Evolutionary conservation across 2,888 invertebrate species (phyloP).

Genomic region (Meta bourneti): DNA sequence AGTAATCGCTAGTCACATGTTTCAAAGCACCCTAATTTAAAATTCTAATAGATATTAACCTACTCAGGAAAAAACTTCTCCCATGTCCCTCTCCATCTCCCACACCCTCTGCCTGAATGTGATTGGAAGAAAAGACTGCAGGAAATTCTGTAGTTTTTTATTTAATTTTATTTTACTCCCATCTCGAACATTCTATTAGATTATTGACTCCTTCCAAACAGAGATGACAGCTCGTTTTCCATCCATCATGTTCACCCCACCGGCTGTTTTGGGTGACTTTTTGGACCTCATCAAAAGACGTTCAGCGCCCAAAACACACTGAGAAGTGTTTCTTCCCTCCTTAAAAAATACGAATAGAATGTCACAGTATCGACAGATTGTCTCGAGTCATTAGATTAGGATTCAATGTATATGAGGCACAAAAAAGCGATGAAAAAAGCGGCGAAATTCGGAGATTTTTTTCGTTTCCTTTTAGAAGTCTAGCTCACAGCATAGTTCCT

Average conservation of each 20-base stretch:
- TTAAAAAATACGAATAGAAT: constrained; percentile 35
- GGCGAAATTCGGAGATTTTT: background rate
- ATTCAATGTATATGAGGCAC: constrained; percentile 35
- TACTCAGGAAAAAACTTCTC: constrained; percentile 18
- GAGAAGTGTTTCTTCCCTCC: background rate
- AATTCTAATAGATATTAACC: constrained; percentile 56
- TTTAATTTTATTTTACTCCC: constrained; percentile 20
- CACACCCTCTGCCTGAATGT: background rate
- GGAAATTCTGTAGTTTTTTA: background rate
- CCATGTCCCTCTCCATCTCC: constrained; percentile 7
- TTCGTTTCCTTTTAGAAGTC: background rate
- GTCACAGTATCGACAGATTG: constrained; percentile 42
- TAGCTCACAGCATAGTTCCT: no score
- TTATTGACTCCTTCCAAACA: constrained; percentile 53
- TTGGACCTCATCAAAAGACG: constrained; percentile 67
- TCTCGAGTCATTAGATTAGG: constrained; percentile 60
- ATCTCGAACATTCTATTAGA: constrained; percentile 43
- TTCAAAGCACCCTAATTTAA: constrained; percentile 57
- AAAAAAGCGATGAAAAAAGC: constrained; percentile 14
- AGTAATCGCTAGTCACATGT: constrained; percentile 35
- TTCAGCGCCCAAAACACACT: constrained; percentile 48
- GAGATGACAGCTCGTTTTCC: constrained; percentile 46
- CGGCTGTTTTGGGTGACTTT: constrained; percentile 61
- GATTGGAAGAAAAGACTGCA: constrained; percentile 18
- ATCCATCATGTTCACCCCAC: constrained; percentile 57